A percentile compares a stretch with the other conserved stretches of the same genome.
These are phyloP conservation scores for Cenopis cana DNA, from an alignment of 2,888 invertebrate species.

Conservation along the genomic window DNA sequence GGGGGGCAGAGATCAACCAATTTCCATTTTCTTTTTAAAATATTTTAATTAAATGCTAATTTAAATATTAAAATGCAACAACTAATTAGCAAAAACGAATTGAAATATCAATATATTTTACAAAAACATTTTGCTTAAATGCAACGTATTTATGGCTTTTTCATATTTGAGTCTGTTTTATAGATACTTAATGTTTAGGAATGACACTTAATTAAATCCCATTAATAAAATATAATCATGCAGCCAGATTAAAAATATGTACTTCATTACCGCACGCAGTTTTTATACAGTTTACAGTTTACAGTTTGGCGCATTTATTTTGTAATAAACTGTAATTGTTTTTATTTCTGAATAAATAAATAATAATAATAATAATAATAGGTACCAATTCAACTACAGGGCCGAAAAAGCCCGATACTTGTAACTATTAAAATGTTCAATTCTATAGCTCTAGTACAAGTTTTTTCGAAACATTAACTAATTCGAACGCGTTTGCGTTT, in stretches of 20 bases:
- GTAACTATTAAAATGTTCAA: not conserved
- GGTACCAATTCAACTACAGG: not conserved
- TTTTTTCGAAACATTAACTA: no score
- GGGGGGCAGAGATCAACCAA: constrained; percentile 13
- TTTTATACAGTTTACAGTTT: no score
- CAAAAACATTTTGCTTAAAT: no score
- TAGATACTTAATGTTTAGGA: not conserved
- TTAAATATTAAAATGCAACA: constrained; percentile 10
- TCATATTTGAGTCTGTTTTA: not conserved
- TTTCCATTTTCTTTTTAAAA: constrained; percentile 10
- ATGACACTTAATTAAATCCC: not conserved
- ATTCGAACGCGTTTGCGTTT: no score
- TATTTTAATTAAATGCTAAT: constrained; percentile 13
- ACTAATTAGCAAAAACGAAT: constrained; percentile 1
- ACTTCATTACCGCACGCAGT: no score
- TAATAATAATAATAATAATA: no score
- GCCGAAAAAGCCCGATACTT: not conserved
- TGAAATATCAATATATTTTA: not conserved
- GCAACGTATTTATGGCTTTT: not conserved
- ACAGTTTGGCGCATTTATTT: no score
- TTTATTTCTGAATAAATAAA: no score
- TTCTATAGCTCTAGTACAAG: no score
- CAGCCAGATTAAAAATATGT: not conserved
- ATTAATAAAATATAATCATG: not conserved
- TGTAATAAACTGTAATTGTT: no score